Evolutionary conservation across 2,888 invertebrate genomes (phyloP), one percentile per base, ranked within the genome.

Genomic region (Agrypnus murinus): DNA sequence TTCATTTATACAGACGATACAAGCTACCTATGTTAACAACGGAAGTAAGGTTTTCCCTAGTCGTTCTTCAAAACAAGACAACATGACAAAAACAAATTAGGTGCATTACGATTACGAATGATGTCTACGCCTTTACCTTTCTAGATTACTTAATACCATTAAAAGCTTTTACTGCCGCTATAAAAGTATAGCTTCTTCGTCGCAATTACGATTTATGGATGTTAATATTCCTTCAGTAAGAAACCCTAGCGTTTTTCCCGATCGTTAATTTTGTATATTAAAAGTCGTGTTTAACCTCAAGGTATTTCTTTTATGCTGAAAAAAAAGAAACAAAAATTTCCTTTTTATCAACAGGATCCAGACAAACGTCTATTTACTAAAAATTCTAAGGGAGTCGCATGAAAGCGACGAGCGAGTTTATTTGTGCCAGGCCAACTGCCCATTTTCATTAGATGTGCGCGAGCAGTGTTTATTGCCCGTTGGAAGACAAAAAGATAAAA

Each of bases 131-230:
- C 32, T 65, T 40, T 25, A 40, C 25, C 25, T 25, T 25, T 25
- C 25, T 65, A 53, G 64, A 64, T 64, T 64, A 64, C 53, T 40
- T 65, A 65, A 55, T 65, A 65, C 36, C 65, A 43, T 65, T 65
- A 65, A 65, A 65, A 53, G 36, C 17, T 65, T 65, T 65, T 65
- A 55, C 14, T 7, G 31, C 34, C 5, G 14, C 43, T 57, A 65
- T 55, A 55, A 65, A 55, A 38, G 25, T 64, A 50, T 53, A 19
- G n/a, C 48, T 53, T 36, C 40, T 19, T 64, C 14, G 63, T 19
- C 15, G 64, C 43, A 14, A 60, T 64, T 53, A 53, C 53, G 50
- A 64, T 64, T 64, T 64, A 64, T 64, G 63, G 32, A 48, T 9
- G 50, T 48, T 50, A 60, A 60, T 40, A 50, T 53, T 36, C 45